Evolutionary conservation across 2,888 invertebrate species (phyloP).

Genomic region (Gymnosoma rotundatum): DNA sequence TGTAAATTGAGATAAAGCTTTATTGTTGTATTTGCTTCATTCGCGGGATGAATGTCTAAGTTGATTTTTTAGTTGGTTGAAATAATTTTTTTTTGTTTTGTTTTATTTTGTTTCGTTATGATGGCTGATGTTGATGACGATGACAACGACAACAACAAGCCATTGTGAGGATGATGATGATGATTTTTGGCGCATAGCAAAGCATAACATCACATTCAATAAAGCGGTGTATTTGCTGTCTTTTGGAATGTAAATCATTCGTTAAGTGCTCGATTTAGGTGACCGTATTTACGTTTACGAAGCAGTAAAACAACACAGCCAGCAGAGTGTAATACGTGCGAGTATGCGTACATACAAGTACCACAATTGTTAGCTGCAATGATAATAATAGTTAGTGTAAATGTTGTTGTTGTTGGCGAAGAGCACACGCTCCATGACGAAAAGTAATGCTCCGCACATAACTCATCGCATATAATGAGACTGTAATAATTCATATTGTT

Average conservation of each 20-base stretch:
- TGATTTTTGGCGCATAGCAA: conserved; percentile 73
- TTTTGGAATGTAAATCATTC: conserved; percentile 81
- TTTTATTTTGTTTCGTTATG: not conserved
- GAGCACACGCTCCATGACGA: conserved; percentile 73
- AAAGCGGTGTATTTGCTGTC: conserved; percentile 81
- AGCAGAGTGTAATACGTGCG: conserved; percentile 49
- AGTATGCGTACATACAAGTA: conserved; percentile 55
- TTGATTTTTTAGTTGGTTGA: conserved; percentile 56
- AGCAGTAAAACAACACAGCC: conserved; percentile 17
- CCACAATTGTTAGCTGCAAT: conserved; percentile 29
- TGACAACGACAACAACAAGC: conserved; percentile 15
- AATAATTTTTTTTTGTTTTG: conserved; percentile 24
- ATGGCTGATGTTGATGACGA: conserved; percentile 29
- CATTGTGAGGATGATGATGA: conserved; percentile 66
- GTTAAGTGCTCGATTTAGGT: conserved; percentile 81
- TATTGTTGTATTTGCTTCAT: conserved; percentile 47
- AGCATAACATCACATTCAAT: conserved; percentile 79
- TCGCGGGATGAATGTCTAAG: conserved; percentile 5
- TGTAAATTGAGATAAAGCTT: conserved; percentile 41
- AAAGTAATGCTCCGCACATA: conserved; percentile 81
- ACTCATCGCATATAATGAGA: conserved; percentile 82
- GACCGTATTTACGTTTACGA: conserved; percentile 73
- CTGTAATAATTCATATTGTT: conserved; percentile 80
- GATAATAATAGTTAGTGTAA: conserved; percentile 35
- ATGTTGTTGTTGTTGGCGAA: conserved; percentile 31